Base-by-base conservation (phyloP, 2,113 vertebrate species). In the Delphinapterus leucas region DNA sequence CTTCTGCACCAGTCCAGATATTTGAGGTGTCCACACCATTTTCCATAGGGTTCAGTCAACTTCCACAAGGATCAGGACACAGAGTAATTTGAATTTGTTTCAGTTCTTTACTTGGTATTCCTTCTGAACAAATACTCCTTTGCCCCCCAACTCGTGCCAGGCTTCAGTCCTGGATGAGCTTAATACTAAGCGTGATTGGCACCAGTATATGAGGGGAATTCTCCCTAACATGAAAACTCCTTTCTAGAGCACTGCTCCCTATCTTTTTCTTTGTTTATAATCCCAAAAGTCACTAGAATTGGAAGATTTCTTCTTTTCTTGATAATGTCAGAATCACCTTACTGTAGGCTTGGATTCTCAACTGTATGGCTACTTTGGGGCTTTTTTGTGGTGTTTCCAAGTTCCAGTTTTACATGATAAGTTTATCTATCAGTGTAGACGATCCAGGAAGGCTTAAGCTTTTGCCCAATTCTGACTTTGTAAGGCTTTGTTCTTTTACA, bases 161-260 rank as follows among this genome's bases (percentile, higher is more conserved):
- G 17, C 12, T 85, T 53, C n/a, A 1, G n/a, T 31, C 2, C 26
- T 38, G 2, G 12, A 31, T 17, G 25, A 71, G 25, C 23, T 38
- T 44, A 21, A 68, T 8, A 17, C 38, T 0, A 15, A 41, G 49
- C 2, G 3, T 33, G 36, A 60, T 9, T 38, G n/a, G 60, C 20
- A 8, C 12, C 6, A 31, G 9, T 44, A 21, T 6, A 1, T 0
- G 5, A 47, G 36, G 17, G 9, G 14, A 1, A 3, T 10, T 33
- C 9, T 58, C 47, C 20, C 68, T 31, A 0, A 26, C 28, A 7
- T 8, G n/a, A 38, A 36, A 1, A 17, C 53, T 63, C 26, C 31
- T 58, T 21, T 55, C 55, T 38, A 41, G 73, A 38, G 20, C 47
- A 4, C 12, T 4, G 6, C 26, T n/a, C 23, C 15, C 26, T 14